Conservation (phyloP, 2,888 invertebrate species). For the Brenthis hecate region DNA sequence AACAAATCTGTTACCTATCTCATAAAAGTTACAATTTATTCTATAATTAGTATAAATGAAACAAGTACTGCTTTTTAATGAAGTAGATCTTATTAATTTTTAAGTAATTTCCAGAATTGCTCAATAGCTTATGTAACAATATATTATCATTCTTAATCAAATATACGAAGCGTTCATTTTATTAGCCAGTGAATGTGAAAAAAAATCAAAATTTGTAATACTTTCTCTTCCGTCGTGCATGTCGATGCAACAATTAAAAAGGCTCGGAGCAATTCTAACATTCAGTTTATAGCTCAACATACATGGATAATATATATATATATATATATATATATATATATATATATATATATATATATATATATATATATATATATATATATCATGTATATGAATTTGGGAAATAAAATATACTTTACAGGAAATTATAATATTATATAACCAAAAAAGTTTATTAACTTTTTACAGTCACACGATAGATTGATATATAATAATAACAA, state of each 20-base stretch:
- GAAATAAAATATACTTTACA: not conserved
- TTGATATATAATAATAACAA: too few species aligned
- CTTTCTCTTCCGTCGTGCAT: conserved; percentile 40
- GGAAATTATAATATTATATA: not conserved
- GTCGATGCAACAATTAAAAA: conserved; percentile 31
- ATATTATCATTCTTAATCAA: conserved; percentile 23
- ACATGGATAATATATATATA: not conserved
- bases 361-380: too few species aligned
- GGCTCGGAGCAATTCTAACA: conserved; percentile 1
- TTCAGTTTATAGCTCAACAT: not conserved
- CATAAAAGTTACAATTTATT: too few species aligned
- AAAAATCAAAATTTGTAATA: conserved; percentile 36
- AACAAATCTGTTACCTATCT: too few species aligned
- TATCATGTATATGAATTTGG: too few species aligned
- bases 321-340: too few species aligned
- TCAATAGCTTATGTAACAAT: conserved; percentile 14
- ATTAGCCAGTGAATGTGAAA: conserved; percentile 21
- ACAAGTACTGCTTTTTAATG: too few species aligned
- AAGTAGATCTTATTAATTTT: not conserved
- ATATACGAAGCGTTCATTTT: conserved; percentile 15
- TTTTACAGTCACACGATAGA: too few species aligned
- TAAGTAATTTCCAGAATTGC: not conserved
- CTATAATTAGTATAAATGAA: too few species aligned
- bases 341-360: too few species aligned
- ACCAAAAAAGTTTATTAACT: too few species aligned